Percentiles rank a stretch among this genome's conserved stretches.
Evolutionary conservation across 2,797 vertebrate species (phyloP).

Genomic region (Manis pentadactyla): DNA sequence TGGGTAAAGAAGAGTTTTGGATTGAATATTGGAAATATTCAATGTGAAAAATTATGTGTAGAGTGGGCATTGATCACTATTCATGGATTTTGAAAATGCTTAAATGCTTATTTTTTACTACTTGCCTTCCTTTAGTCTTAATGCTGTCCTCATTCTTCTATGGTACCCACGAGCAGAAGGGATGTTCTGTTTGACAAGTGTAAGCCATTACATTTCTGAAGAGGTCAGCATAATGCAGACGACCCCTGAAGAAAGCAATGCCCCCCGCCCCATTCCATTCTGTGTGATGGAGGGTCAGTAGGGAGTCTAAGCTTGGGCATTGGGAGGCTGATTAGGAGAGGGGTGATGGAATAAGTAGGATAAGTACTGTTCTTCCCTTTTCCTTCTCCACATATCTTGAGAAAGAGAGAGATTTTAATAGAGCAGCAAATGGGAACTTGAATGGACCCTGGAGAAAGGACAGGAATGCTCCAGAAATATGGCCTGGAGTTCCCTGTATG

Average conservation of each 20-base stretch:
- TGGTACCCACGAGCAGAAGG: not conserved
- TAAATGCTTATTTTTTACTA: not conserved
- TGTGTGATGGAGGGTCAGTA: not conserved
- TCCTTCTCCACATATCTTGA: not conserved
- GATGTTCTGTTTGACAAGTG: not conserved
- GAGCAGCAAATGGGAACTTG: not conserved
- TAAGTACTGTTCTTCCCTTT: not conserved
- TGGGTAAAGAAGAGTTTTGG: not conserved
- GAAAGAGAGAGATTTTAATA: conserved; percentile 1
- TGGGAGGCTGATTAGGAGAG: not conserved
- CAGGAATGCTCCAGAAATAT: not conserved
- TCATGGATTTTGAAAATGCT: not conserved
- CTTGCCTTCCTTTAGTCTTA: not conserved
- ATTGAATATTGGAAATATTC: not conserved
- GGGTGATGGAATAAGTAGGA: not conserved
- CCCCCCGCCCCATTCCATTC: too few relatives aligned
- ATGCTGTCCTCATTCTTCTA: not conserved
- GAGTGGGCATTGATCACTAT: not conserved
- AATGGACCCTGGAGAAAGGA: not conserved
- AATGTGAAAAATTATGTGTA: not conserved
- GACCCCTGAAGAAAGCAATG: not conserved
- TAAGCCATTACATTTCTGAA: not conserved
- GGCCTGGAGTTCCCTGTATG: not conserved
- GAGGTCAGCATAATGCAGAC: not conserved
- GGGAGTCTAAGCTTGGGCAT: not conserved